Evolutionary conservation across 1,140 invertebrate species (phyloP), one percentile per base, ranked within the genome.

Genomic region (Sminthurides bifidus): DNA sequence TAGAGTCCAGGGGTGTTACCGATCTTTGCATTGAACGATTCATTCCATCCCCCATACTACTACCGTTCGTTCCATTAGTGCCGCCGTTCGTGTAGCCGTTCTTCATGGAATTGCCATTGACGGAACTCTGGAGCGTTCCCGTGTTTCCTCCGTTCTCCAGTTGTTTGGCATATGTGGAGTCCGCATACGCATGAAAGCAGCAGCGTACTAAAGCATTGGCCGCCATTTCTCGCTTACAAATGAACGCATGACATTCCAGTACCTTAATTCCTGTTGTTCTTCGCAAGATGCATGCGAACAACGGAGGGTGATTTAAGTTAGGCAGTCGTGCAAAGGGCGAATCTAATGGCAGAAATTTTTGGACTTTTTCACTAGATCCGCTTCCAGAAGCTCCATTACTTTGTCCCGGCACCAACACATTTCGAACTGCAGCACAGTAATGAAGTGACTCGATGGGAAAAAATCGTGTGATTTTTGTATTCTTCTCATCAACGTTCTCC

Each of bases 201-300:
- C 90, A 93, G 59, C 88, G 75, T 33, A 94, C 90, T 66, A 93
- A 76, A 54, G 91, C 91, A 69, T 94, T 94, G 31, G 90, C 90
- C 5, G 91, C 90, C 70, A 90, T 87, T 72, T 93, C 91, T 41
- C 89, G 79, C 66, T 92, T 93, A 73, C 93, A 97, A 65, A 99
- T 92, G 72, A 98, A 99, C 26, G 92, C 92, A 74, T 98, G 94
- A 76, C 95, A 99, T 74, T 99, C 95, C 12, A 98, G 77, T 15
- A 98, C 92, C 75, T 97, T 98, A 61, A 97, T 94, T n/a, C 95
- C 94, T 8, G 87, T 88, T 2, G 92, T 96, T 37, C 94, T 78
- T 29, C 94, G 78, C 38, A 97, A 74, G 44, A 98, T 96, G 53
- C 92, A 92, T 29, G 94, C 92, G 73, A 98, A 99, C 38, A 99